A percentile compares a stretch with the other conserved stretches of the same genome.
These are phyloP conservation scores for Pterobdella sp. DNA, from an alignment of 2,888 invertebrate species.

Conservation along the genomic window DNA sequence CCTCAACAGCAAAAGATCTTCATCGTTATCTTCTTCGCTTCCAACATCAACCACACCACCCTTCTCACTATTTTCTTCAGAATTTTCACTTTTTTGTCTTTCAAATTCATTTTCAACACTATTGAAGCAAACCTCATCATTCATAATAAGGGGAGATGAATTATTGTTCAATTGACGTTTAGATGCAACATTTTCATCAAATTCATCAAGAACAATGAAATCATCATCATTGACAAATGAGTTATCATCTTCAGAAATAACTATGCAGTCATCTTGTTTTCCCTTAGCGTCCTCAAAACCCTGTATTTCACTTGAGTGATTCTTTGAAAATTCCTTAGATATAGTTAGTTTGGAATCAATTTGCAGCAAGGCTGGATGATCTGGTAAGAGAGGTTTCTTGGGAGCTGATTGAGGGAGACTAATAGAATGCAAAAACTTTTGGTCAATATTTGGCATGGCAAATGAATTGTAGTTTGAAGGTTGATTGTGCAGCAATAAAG, in stretches of 20 bases:
- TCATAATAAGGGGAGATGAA: background rate
- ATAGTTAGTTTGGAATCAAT: no score
- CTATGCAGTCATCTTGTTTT: background rate
- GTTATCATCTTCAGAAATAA: background rate
- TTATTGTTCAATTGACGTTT: background rate
- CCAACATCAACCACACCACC: background rate
- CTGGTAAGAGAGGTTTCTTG: no score
- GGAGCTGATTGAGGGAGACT: no score
- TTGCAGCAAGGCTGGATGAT: no score
- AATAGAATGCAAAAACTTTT: no score
- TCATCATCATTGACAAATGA: background rate
- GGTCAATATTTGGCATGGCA: no score
- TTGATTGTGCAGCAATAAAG: no score
- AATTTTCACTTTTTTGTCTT: background rate
- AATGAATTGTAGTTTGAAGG: no score
- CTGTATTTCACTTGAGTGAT: no score
- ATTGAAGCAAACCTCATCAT: background rate
- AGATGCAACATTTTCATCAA: background rate
- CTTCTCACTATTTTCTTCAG: background rate
- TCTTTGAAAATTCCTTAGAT: no score
- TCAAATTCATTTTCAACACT: background rate
- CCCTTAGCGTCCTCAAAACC: no score
- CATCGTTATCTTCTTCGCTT: background rate
- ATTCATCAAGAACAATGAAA: background rate
- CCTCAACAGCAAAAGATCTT: background rate